Percentiles rank a stretch among this genome's conserved stretches.
phyloP scores from a whole-genome alignment of 2,113 vertebrate genomes.

The Cyanoramphus novaezelandiae region DNA sequence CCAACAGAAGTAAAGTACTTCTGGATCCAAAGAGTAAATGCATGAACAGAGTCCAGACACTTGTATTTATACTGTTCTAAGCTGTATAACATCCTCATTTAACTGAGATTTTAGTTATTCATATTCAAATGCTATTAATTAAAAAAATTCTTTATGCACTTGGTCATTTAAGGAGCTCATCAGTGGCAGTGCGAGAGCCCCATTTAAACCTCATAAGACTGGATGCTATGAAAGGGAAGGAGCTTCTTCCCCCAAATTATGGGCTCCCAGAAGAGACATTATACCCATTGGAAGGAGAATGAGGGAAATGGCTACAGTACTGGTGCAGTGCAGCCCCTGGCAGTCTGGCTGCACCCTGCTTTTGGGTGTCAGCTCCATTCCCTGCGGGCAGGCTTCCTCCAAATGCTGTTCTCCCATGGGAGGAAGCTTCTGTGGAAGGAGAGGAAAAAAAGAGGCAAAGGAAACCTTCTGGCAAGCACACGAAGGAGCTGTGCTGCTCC shows the following conservation, averaged over 20 bases:
- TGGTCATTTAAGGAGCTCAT: background rate
- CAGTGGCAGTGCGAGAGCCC: accelerated
- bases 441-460: background rate
- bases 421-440: background rate
- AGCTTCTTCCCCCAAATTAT: background rate
- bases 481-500: background rate
- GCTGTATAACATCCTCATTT: background rate
- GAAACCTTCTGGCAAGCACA: background rate
- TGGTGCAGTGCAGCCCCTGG: background rate
- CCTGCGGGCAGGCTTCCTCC: background rate
- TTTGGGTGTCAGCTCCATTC: background rate
- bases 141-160: background rate
- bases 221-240: background rate
- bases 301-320: background rate
- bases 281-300: accelerated
- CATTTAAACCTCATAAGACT: background rate
- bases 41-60: background rate
- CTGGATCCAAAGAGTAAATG: background rate
- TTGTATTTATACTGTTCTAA: background rate
- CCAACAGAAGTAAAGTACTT: background rate
- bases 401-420: background rate
- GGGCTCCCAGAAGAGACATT: background rate
- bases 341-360: background rate
- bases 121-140: background rate
- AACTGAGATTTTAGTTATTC: conserved; percentile 17